These are phyloP conservation scores for Pheosia gnoma DNA, from an alignment of 2,888 invertebrate genomes.

Conservation along the genomic window DNA sequence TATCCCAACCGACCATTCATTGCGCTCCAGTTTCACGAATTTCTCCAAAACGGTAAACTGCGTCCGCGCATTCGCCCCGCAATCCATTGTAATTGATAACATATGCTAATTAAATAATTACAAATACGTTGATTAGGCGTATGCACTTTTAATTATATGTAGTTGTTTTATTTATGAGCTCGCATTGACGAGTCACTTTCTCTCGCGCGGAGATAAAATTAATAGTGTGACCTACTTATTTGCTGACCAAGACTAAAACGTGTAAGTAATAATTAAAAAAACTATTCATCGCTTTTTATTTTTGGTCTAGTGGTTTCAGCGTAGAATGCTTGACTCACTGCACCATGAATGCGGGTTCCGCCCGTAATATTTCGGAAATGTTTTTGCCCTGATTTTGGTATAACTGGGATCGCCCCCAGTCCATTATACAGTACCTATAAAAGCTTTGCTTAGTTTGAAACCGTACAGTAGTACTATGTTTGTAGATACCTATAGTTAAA, in stretches of 20 bases:
- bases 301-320: too few relatives aligned
- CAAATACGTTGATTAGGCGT: background rate
- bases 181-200: constrained; percentile 23
- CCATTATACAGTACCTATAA: too few relatives aligned
- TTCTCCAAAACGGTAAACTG: constrained; percentile 33
- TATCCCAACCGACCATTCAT: constrained; percentile 20
- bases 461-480: too few relatives aligned
- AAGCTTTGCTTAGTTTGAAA: too few relatives aligned
- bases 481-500: too few relatives aligned
- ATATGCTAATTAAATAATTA: constrained; percentile 13
- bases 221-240: constrained; percentile 2
- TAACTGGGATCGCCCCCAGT: too few relatives aligned
- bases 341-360: too few relatives aligned
- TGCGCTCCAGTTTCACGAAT: constrained; percentile 33
- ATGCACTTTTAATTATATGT: background rate
- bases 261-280: background rate
- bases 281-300: too few relatives aligned
- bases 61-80: background rate
- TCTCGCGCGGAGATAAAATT: constrained; percentile 15
- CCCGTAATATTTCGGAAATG: too few relatives aligned
- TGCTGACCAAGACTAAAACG: background rate
- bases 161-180: constrained; percentile 1
- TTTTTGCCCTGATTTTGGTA: too few relatives aligned
- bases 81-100: constrained; percentile 16
- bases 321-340: too few relatives aligned